phyloP scores from a whole-genome alignment of 2,888 invertebrate species.

The Dimorphilus gyrociliatus region DNA sequence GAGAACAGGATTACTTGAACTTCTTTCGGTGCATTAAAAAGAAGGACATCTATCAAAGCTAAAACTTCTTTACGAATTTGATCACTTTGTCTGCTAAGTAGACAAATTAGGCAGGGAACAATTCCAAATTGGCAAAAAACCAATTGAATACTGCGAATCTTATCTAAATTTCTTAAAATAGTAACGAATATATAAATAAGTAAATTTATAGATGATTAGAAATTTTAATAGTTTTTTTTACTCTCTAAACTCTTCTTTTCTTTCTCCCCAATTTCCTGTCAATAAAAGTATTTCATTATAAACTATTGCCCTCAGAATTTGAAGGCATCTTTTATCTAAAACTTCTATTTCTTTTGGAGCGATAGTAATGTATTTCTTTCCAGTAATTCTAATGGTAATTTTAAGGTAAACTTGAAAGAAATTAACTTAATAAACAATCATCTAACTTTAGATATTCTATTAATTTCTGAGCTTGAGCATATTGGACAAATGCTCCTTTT shows the following conservation, averaged over 20 bases:
- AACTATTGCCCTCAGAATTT: conserved; percentile 1
- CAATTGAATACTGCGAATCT: conserved; percentile 2
- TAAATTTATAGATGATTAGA: no score
- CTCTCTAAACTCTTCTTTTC: neutral
- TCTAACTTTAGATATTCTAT: conserved; percentile 5
- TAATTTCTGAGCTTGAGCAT: neutral
- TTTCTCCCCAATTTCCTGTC: conserved; percentile 1
- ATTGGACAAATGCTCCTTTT: neutral
- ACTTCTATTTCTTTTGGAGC: neutral
- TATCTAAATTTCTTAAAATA: neutral
- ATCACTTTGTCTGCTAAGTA: conserved; percentile 1
- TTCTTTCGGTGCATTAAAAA: conserved; percentile 2
- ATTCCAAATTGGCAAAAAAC: conserved; percentile 2
- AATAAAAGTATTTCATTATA: neutral
- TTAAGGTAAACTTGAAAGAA: no score
- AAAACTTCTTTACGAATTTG: conserved; percentile 2
- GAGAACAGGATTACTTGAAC: conserved; percentile 3
- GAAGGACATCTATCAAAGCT: conserved; percentile 2
- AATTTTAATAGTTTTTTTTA: no score
- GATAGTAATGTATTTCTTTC: neutral
- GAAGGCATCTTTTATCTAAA: neutral
- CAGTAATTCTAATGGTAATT: conserved; percentile 5
- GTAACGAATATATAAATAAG: no score
- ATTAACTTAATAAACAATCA: neutral
- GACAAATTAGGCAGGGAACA: conserved; percentile 1